Percentiles rank a stretch among this genome's conserved stretches.
Conservation (phyloP, 2,797 vertebrate species). For the Danio choprae region DNA sequence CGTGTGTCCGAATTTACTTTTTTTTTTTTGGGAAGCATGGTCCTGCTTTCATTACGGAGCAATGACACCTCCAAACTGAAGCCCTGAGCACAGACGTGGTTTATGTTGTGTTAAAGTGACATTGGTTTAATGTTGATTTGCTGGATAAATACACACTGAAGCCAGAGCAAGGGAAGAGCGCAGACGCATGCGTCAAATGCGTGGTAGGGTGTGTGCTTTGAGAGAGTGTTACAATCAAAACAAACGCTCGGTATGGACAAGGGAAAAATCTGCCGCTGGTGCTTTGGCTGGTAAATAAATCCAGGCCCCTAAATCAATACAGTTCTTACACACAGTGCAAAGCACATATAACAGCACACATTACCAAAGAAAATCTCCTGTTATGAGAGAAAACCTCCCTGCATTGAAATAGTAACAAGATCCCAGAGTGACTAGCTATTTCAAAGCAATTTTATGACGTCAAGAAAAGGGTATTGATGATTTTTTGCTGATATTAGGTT, state of each 20-base stretch:
- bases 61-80: conserved; percentile 30
- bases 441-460: not conserved
- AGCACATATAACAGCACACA: conserved; percentile 9
- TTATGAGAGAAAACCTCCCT: conserved; percentile 13
- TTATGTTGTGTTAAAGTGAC: conserved; percentile 50
- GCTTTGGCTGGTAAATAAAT: conserved; percentile 53
- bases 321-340: conserved; percentile 15
- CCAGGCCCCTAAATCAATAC: conserved; percentile 39
- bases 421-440: conserved; percentile 3
- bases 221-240: conserved; percentile 59
- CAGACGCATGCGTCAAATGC: not conserved
- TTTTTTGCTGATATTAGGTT: not conserved
- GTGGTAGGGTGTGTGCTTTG: conserved; percentile 34
- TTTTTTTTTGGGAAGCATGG: not conserved
- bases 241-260: conserved; percentile 43
- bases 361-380: conserved; percentile 19
- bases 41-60: conserved; percentile 35
- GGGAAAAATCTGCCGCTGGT: conserved; percentile 41
- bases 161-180: not conserved
- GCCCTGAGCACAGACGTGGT: conserved; percentile 11
- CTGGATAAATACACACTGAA: conserved; percentile 47
- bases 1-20: not conserved
- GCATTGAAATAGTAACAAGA: not conserved
- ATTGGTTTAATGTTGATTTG: conserved; percentile 51
- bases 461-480: too few species aligned